Evolutionary conservation across 2,888 invertebrate genomes (phyloP), one percentile per base, ranked within the genome.

Genomic region (Xestia ashworthii): DNA sequence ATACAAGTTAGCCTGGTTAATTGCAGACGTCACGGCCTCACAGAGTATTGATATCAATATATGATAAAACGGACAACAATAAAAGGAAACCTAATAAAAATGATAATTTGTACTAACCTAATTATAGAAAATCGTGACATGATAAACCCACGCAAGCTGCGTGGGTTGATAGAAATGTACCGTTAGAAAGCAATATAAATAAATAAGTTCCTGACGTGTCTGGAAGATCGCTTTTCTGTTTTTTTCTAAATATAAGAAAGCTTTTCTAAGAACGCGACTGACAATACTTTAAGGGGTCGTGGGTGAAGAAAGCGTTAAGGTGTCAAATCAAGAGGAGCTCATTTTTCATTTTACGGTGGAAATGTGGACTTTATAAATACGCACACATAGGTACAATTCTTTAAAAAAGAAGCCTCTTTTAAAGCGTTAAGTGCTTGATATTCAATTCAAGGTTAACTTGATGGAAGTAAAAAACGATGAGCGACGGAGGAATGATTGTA

Each of bases 221-320:
- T 48, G 46, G 41, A 65, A 62, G 9, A 70, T 8, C n/a, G 22
- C 12, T 58, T 71, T 67, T 19, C 25, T 22, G 14, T 44, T 32
- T n/a, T 55, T 5, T 64, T 55, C 60, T 71, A 81, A 64, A 75
- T 76, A 71, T 73, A 71, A 53, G 44, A 11, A 44, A 44, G 44
- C 8, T 70, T 69, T 72, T 14, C 8, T 19, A 22, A 25, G 46
- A 12, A 62, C 64, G 16, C 44, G 12, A 41, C 50, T 58, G 46
- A 71, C 48, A 53, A 71, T 50, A 19, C 32, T 53, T 65, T 14
- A 44, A 65, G n/a, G 53, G 60, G n/a, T 67, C 48, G 41, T 67
- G 44, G 66, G 22, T 73, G 46, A 67, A 79, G 62, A 44, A 48
- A 71, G 55, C 50, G 19, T 53, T 77, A 4, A 41, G 46, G 22